Evolutionary conservation across 2,888 invertebrate species (phyloP).

Genomic region (Drosophila paramelanica): DNA sequence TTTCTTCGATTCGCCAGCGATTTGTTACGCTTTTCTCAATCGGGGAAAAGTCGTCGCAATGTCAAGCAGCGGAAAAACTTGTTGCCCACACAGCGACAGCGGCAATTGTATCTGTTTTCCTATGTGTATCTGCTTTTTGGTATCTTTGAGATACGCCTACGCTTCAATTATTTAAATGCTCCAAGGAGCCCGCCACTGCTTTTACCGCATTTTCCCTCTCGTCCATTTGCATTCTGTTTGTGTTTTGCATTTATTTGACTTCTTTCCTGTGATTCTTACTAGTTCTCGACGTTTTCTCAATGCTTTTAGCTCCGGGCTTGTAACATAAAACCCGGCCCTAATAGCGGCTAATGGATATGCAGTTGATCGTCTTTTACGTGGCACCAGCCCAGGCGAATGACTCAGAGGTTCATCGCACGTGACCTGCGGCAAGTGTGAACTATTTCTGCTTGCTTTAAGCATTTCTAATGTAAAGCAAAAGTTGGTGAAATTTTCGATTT

Average conservation of each 20-base stretch:
- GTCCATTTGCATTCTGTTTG: slow-evolving; percentile 18
- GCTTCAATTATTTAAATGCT: slow-evolving; percentile 76
- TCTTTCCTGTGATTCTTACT: slow-evolving; percentile 33
- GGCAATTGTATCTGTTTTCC: slow-evolving; percentile 39
- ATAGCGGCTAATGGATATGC: slow-evolving; percentile 64
- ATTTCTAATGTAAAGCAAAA: not conserved
- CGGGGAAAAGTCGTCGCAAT: slow-evolving; percentile 45
- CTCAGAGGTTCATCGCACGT: slow-evolving; percentile 13
- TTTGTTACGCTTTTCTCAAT: slow-evolving; percentile 66
- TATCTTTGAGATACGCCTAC: slow-evolving; percentile 52
- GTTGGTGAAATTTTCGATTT: too few species aligned
- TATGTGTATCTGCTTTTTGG: not conserved
- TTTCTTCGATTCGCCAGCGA: slow-evolving; percentile 19
- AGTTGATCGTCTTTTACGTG: slow-evolving; percentile 18
- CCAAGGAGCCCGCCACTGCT: slow-evolving; percentile 13
- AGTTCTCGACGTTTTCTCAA: slow-evolving; percentile 15
- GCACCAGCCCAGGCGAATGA: slow-evolving; percentile 1
- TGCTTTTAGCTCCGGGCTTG: slow-evolving; percentile 45
- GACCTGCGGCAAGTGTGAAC: slow-evolving; percentile 3
- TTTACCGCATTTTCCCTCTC: too few species aligned
- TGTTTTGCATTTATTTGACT: slow-evolving; percentile 33
- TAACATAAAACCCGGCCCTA: slow-evolving; percentile 64
- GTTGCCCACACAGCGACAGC: slow-evolving; percentile 54
- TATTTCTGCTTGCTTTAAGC: not conserved
- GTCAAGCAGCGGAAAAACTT: slow-evolving; percentile 66